Base-by-base conservation (phyloP, 2,113 vertebrate genomes). In the Tenrec ecaudatus region DNA sequence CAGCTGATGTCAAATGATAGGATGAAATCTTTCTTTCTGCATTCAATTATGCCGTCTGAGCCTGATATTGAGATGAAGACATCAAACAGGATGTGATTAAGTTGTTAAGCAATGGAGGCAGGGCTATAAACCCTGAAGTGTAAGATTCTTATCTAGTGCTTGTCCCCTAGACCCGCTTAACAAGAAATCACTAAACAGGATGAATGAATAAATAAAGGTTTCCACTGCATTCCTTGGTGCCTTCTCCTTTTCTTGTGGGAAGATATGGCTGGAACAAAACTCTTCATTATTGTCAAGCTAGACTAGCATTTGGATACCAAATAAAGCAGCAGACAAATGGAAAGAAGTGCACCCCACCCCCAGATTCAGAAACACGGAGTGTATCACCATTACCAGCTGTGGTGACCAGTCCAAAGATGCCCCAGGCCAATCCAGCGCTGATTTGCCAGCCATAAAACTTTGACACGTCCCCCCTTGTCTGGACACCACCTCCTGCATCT, bases 271-370 rank as follows among this genome's bases (percentile, higher is more conserved):
- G 20, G 82, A 90, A 80, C 38, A 57, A 64, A 66, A 31, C 29
- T 79, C 78, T 75, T 68, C 36, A 71, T 75, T 47, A 76, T 38
- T 85, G 84, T 66, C 40, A 80, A 88, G 47, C 77, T 82, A 47
- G 43, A 47, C 79, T 68, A 88, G 71, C 86, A 92, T 68, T 10
- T 96, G 81, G 71, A 23, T 81, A 71, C 29, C 58, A 81, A 92
- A 73, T 69, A 29, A 84, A 68, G 25, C 31, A 60, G 62, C 4
- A 86, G 15, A 25, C 19, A 92, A 92, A 78, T 62, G 66, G 40
- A 89, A 81, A 92, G 57, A 6, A 47, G 20, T 87, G 25, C 71
- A 82, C 69, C 3, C 5, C 80, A 88, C 17, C 33, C 22, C 43
- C 78, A 33, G 29, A 60, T 88, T 87, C 31, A 58, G 85, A 88